A percentile compares a stretch with the other conserved stretches of the same genome.
Evolutionary conservation across 2,888 invertebrate species (phyloP).

Genomic region (Drosophila yooni): DNA sequence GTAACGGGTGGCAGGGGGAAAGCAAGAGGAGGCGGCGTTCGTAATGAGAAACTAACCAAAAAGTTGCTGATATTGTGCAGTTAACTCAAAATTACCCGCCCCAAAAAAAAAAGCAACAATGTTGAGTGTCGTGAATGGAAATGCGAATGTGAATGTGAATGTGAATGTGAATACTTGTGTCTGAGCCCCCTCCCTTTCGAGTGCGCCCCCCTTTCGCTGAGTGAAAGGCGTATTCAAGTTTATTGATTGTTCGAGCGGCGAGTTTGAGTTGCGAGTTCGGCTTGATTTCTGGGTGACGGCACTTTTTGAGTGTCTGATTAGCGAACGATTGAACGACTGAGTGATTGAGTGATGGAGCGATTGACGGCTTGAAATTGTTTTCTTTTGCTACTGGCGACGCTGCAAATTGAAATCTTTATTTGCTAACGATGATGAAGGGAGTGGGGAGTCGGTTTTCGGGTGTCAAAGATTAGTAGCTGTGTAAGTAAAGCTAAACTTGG

Average conservation of each 20-base stretch:
- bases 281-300: slow-evolving; percentile 11
- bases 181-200: background rate
- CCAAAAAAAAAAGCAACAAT: background rate
- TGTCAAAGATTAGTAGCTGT: slow-evolving; percentile 3
- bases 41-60: slow-evolving; percentile 73
- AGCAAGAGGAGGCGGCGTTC: slow-evolving; percentile 2
- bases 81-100: slow-evolving; percentile 43
- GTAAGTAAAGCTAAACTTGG: background rate
- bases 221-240: slow-evolving; percentile 69
- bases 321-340: slow-evolving; percentile 50
- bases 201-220: slow-evolving; percentile 25
- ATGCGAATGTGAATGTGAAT: slow-evolving; percentile 25
- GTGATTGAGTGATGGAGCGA: slow-evolving; percentile 37
- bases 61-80: slow-evolving; percentile 77
- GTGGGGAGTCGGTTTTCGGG: background rate
- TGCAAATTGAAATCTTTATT: slow-evolving; percentile 53
- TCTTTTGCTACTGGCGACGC: slow-evolving; percentile 37
- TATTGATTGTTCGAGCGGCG: slow-evolving; percentile 62
- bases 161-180: slow-evolving; percentile 26
- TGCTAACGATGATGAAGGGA: slow-evolving; percentile 3
- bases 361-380: slow-evolving; percentile 30
- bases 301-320: slow-evolving; percentile 60
- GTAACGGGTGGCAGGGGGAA: background rate
- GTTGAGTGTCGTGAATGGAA: slow-evolving; percentile 30
- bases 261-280: slow-evolving; percentile 17